Evolutionary conservation across 2,797 vertebrate species (phyloP), one percentile per base, ranked within the genome.

Genomic region (Alcedo atthis): DNA sequence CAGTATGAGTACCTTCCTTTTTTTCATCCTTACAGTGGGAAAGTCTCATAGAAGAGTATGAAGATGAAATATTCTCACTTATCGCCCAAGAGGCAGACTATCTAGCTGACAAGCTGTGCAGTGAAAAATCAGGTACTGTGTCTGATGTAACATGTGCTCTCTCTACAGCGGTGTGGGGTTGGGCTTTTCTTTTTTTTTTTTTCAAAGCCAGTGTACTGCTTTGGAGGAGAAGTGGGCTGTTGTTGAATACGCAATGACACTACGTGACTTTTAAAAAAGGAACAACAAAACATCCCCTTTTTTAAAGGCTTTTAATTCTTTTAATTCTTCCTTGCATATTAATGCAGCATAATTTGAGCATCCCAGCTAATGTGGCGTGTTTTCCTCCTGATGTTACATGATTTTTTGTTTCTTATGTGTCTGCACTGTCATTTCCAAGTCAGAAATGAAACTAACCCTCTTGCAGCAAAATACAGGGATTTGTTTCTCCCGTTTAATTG

Each of bases 61-160:
- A 99, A 97, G 99, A 99, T 81, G 98, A 98, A 85, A 98, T 98
- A 94, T 93, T 98, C 96, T 97, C 98, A 83, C 97, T 98, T 94
- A 97, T 98, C 95, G 88, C 98, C 96, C 97, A 90, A 94, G 97
- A 98, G 89, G 91, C 94, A 78, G 96, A 96, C 74, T 85, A 95
- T 90, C 97, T 98, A 87, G 98, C 97, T 77, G 97, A 98, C 97
- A 98, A 97, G 97, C 97, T 99, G 96, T 99, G 99, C 98, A 97
- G 92, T 93, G 96, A 97, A 95, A 95, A 98, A 91, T 98, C 98
- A 99, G 99, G 99, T 99, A 98, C 91, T 96, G 95, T 97, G 97
- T 98, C 97, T 97, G 97, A 97, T 96, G 94, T 95, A 94, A 97
- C 96, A 94, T 87, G 93, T 94, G 93, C 96, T 94, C 92, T 70